A percentile compares a stretch with the other conserved stretches of the same genome.
These are phyloP conservation scores for Acleris holmiana DNA, from an alignment of 2,888 invertebrate species.

Conservation along the genomic window DNA sequence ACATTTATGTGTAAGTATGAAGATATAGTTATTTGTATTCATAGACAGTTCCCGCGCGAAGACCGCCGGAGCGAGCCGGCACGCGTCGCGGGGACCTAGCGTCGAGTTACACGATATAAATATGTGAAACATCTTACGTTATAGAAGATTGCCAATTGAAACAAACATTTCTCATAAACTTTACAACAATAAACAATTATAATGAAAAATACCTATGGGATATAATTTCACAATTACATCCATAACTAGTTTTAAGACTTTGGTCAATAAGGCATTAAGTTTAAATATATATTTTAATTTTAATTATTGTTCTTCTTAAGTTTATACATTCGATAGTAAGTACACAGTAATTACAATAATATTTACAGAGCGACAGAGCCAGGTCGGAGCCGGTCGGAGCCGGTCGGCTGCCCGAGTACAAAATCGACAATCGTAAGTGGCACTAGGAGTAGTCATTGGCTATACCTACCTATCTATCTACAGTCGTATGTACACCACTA, in stretches of 20 bases:
- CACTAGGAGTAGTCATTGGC: constrained; percentile 49
- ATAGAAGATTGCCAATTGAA: constrained; percentile 73
- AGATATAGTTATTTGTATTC: constrained; percentile 15
- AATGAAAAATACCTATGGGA: constrained; percentile 66
- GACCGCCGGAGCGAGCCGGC: not conserved
- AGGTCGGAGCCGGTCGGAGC: constrained; percentile 29
- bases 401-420: constrained; percentile 56
- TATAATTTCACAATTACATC: constrained; percentile 72
- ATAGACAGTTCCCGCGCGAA: constrained; percentile 10
- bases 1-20: constrained; percentile 3
- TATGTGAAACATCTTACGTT: constrained; percentile 42
- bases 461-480: constrained; percentile 69
- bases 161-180: constrained; percentile 72
- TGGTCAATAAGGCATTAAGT: constrained; percentile 85
- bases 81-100: constrained; percentile 12
- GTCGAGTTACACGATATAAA: constrained; percentile 19
- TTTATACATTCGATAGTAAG: constrained; percentile 75
- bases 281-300: constrained; percentile 79
- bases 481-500: constrained; percentile 64
- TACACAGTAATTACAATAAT: constrained; percentile 72
- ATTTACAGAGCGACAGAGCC: constrained; percentile 63
- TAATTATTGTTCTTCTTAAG: constrained; percentile 83
- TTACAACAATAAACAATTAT: constrained; percentile 82
- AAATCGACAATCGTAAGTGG: constrained; percentile 67
- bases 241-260: constrained; percentile 84